phyloP scores from a whole-genome alignment of 2,113 vertebrate species.

The Heloderma charlesbogerti region DNA sequence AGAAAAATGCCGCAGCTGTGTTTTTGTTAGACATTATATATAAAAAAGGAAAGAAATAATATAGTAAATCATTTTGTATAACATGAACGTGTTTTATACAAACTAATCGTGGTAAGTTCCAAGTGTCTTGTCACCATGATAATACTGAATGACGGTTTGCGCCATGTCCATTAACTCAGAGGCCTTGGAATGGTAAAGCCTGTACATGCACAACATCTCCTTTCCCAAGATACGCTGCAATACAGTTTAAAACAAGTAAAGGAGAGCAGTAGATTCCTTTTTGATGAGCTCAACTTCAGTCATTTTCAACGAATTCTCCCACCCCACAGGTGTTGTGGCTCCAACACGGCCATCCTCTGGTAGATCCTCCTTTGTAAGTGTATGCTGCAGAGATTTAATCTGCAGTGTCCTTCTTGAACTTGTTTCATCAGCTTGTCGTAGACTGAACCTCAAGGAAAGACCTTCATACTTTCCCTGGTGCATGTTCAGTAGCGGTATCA shows the following conservation, averaged over 20 bases:
- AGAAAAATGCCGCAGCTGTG: constrained; percentile 79
- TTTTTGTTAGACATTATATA: constrained; percentile 82
- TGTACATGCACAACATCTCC: constrained; percentile 86
- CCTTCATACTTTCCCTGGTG: constrained; percentile 70
- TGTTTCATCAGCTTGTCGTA: constrained; percentile 63
- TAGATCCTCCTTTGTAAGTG: constrained; percentile 27
- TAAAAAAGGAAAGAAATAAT: constrained; percentile 77
- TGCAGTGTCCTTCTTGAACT: constrained; percentile 61
- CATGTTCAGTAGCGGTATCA: constrained; percentile 82
- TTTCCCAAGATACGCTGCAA: constrained; percentile 70
- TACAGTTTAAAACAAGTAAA: constrained; percentile 77
- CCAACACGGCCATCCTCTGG: constrained; percentile 46
- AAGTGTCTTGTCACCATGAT: constrained; percentile 75
- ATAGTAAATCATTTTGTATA: constrained; percentile 91
- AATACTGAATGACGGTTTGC: constrained; percentile 75
- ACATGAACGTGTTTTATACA: constrained; percentile 93
- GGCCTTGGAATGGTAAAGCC: constrained; percentile 82
- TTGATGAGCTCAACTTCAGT: constrained; percentile 63
- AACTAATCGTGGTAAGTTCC: constrained; percentile 88
- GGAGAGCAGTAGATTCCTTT: constrained; percentile 71
- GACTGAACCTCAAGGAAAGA: constrained; percentile 74
- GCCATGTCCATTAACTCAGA: constrained; percentile 65
- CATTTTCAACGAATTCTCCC: constrained; percentile 57
- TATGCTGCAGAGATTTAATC: constrained; percentile 60
- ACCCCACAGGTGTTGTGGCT: constrained; percentile 56